phyloP scores from a whole-genome alignment of 2,113 vertebrate species.

The Saccopteryx leptura region DNA sequence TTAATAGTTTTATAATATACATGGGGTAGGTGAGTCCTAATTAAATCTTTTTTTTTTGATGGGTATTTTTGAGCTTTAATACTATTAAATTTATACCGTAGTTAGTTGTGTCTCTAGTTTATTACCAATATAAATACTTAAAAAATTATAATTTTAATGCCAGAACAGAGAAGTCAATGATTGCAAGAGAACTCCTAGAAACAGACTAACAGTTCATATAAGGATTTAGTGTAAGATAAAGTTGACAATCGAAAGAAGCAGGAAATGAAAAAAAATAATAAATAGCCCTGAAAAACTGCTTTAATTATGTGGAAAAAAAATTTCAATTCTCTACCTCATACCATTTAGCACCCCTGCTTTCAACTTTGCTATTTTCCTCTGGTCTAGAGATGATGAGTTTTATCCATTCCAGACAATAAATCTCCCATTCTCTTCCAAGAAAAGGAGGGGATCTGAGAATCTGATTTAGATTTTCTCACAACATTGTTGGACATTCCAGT shows the following conservation, averaged over 20 bases:
- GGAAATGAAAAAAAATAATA: neutral
- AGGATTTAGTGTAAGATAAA: neutral
- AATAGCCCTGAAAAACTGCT: neutral
- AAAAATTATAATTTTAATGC: neutral
- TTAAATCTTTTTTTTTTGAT: neutral
- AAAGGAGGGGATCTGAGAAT: neutral
- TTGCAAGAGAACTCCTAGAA: neutral
- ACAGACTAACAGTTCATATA: neutral
- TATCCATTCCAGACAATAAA: neutral
- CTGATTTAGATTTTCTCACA: neutral
- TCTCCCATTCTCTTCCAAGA: neutral
- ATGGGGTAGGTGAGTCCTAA: neutral
- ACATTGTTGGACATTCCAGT: neutral
- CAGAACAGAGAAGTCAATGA: neutral
- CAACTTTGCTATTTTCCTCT: neutral
- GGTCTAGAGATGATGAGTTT: neutral
- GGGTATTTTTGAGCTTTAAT: neutral
- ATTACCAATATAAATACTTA: neutral
- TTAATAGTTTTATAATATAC: neutral
- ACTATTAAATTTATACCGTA: slow-evolving; percentile 1
- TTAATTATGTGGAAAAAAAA: neutral
- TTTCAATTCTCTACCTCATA: neutral
- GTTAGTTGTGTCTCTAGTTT: neutral
- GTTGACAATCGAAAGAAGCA: neutral
- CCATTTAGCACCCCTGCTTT: neutral